Evolutionary conservation across 2,113 vertebrate genomes (phyloP).

Genomic region (Lagopus muta): DNA sequence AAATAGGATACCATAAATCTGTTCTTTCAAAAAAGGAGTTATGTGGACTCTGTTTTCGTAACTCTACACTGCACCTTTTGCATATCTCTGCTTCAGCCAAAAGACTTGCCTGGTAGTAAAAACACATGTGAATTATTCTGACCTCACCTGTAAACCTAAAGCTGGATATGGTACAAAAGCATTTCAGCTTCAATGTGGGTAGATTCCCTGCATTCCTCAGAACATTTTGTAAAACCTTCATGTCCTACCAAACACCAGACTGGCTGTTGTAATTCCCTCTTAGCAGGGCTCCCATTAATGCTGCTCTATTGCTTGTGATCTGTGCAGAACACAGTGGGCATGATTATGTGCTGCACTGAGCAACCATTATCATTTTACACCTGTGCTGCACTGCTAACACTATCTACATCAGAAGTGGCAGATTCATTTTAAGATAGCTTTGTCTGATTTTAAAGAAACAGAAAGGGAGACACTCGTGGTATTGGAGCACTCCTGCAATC

Average conservation of each 20-base stretch:
- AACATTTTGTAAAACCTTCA: background rate
- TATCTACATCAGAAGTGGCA: background rate
- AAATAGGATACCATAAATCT: background rate
- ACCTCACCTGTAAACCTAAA: background rate
- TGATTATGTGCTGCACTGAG: background rate
- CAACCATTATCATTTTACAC: background rate
- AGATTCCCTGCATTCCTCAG: background rate
- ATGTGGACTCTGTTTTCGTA: background rate
- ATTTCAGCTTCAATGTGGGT: background rate
- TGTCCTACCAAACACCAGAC: background rate
- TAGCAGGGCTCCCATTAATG: background rate
- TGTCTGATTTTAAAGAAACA: background rate
- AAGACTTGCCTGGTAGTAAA: background rate
- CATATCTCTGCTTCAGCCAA: background rate
- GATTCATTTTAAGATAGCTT: background rate
- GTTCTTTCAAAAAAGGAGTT: background rate
- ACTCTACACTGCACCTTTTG: background rate
- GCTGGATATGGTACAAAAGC: background rate
- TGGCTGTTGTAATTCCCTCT: background rate
- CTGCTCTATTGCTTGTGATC: background rate
- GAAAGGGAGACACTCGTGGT: background rate
- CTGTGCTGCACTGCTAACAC: background rate
- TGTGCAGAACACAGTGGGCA: accelerated
- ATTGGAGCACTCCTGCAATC: background rate
- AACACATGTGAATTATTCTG: background rate